Conservation (phyloP, 1,140 invertebrate genomes). For the Gryllus bimaculatus region DNA sequence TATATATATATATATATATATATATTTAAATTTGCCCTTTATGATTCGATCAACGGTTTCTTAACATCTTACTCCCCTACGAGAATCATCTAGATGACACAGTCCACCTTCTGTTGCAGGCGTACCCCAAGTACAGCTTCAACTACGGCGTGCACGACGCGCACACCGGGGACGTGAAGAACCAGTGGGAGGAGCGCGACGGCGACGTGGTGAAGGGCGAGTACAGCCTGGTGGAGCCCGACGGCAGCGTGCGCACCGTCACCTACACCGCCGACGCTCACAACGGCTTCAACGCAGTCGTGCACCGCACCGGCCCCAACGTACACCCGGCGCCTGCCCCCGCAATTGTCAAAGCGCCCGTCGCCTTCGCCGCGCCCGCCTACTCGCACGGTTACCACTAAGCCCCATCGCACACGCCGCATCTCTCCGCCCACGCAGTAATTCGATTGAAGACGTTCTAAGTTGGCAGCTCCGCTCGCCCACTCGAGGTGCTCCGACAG, state of each 20-base stretch:
- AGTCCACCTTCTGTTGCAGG: not conserved
- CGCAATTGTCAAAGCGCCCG: not conserved
- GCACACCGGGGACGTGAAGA: slow-evolving; percentile 45
- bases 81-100: no score
- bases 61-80: no score
- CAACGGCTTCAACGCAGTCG: slow-evolving; percentile 12
- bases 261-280: slow-evolving; percentile 14
- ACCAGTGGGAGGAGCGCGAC: slow-evolving; percentile 42
- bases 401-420: not conserved
- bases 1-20: no score
- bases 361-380: no score
- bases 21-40: no score
- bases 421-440: not conserved
- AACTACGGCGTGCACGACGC: slow-evolving; percentile 42
- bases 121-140: slow-evolving; percentile 39
- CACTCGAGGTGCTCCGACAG: not conserved
- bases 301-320: not conserved
- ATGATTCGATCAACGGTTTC: no score
- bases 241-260: slow-evolving; percentile 18
- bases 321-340: not conserved
- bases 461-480: no score
- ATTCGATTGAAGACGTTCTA: not conserved
- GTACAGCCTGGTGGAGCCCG: slow-evolving; percentile 15
- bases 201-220: slow-evolving; percentile 32
- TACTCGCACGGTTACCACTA: not conserved